Conservation (phyloP, 2,113 vertebrate genomes). For the Tychaedon coryphoeus region DNA sequence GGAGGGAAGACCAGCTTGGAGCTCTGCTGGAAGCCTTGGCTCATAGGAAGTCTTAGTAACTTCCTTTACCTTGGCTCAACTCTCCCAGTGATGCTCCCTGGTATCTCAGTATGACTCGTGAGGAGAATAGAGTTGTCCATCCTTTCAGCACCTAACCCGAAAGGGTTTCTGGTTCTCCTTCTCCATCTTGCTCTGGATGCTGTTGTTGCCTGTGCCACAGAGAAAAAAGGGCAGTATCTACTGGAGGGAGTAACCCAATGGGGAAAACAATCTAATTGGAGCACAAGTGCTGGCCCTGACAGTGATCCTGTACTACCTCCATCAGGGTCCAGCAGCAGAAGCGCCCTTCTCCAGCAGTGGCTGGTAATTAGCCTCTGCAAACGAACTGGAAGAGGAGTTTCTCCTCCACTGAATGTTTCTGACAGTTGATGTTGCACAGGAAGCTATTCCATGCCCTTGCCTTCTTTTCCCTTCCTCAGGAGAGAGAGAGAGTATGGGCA, state of each 20-base stretch:
- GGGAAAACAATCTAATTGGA: not conserved
- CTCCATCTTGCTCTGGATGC: not conserved
- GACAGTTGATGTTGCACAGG: constrained; percentile 48
- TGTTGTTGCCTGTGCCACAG: not conserved
- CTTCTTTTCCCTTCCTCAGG: constrained; percentile 13
- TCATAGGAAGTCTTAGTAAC: constrained; percentile 27
- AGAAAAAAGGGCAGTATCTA: not conserved
- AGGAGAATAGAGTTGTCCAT: not conserved
- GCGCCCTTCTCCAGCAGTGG: constrained; percentile 33
- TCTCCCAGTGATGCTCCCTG: not conserved
- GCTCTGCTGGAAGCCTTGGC: constrained; percentile 14
- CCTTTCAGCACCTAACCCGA: not conserved
- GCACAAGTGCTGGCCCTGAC: constrained; percentile 24
- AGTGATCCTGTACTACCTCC: constrained; percentile 57
- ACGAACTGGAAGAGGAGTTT: constrained; percentile 64
- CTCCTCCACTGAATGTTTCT: constrained; percentile 37
- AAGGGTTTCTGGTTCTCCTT: not conserved
- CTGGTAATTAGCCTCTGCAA: constrained; percentile 37
- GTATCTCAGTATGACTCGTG: not conserved
- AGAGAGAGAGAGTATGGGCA: constrained; percentile 21
- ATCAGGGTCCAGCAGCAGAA: constrained; percentile 16
- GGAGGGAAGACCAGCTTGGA: not conserved
- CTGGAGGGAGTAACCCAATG: not conserved
- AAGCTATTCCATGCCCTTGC: constrained; percentile 29
- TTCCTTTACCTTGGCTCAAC: constrained; percentile 6